Conservation (phyloP, 1,140 invertebrate genomes). For the Bombus soroeensis region DNA sequence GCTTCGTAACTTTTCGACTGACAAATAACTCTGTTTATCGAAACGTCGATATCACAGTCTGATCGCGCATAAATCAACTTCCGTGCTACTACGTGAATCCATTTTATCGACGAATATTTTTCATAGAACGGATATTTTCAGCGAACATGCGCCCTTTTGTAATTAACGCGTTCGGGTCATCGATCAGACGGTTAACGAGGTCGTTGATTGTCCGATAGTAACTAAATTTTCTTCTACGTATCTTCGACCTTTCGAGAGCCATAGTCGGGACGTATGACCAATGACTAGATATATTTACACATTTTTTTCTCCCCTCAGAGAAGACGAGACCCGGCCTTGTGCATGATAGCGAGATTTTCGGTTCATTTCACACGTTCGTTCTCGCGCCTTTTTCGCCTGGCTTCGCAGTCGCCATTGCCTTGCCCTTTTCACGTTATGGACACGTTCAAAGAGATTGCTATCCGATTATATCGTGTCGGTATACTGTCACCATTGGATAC, state of each 20-base stretch:
- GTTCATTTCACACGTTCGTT: slow-evolving; percentile 51
- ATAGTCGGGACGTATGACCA: not conserved
- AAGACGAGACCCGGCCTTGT: slow-evolving; percentile 70
- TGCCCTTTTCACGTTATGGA: not conserved
- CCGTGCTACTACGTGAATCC: no score
- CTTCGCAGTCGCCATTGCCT: slow-evolving; percentile 46
- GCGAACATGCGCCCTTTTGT: slow-evolving; percentile 37
- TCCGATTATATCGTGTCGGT: not conserved
- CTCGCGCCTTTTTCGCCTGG: slow-evolving; percentile 21
- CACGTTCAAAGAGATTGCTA: slow-evolving; percentile 34
- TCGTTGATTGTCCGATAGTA: slow-evolving; percentile 66
- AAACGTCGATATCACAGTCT: not conserved
- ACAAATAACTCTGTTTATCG: slow-evolving; percentile 36
- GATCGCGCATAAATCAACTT: slow-evolving; percentile 18
- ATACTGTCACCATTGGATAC: not conserved
- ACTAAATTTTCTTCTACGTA: slow-evolving; percentile 36
- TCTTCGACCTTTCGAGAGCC: slow-evolving; percentile 10
- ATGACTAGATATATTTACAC: not conserved
- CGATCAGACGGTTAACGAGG: slow-evolving; percentile 65
- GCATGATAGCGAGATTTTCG: slow-evolving; percentile 55
- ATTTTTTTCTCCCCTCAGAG: slow-evolving; percentile 22
- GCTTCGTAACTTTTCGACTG: not conserved
- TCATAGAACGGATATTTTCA: not conserved
- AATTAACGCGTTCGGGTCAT: slow-evolving; percentile 57
- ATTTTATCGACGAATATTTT: slow-evolving; percentile 56